phyloP scores from a whole-genome alignment of 2,888 invertebrate genomes.

The Scaptomyza cyrtandrae region DNA sequence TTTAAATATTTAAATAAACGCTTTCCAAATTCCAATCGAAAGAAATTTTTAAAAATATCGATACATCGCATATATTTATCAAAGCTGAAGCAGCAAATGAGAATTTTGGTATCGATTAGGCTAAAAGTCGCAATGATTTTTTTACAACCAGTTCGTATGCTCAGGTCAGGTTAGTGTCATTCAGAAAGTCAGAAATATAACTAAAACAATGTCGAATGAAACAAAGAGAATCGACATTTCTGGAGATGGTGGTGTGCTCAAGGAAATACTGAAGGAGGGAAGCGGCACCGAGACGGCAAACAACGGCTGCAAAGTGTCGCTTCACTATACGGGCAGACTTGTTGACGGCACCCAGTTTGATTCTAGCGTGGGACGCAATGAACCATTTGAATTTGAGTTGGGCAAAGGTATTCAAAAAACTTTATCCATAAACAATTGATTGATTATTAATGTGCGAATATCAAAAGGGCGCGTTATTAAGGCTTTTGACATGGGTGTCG shows the following conservation, averaged over 20 bases:
- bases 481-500: conserved; percentile 97
- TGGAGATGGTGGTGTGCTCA: conserved; percentile 82
- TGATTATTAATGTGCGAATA: conserved; percentile 2
- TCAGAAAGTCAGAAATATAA: conserved; percentile 27
- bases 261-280: conserved; percentile 87
- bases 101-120: conserved; percentile 32
- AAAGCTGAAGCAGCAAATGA: not conserved
- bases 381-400: conserved; percentile 94
- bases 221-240: conserved; percentile 79
- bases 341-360: conserved; percentile 95
- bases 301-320: conserved; percentile 89
- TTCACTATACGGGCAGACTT: conserved; percentile 96
- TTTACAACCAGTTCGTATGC: conserved; percentile 16
- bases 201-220: conserved; percentile 64
- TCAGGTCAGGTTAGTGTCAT: conserved; percentile 36
- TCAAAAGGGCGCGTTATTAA: conserved; percentile 91
- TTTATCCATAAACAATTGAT: not conserved
- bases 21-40: not conserved
- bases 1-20: not conserved
- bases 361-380: conserved; percentile 92
- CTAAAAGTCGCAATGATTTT: conserved; percentile 20
- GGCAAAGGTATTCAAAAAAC: conserved; percentile 89
- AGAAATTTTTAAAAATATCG: conserved; percentile 8
- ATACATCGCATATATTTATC: conserved; percentile 11
- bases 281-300: conserved; percentile 89